Percentiles rank a stretch among this genome's conserved stretches.
These are phyloP conservation scores for Cremastinae sp. DNA, from an alignment of 2,888 invertebrate genomes.

Conservation along the genomic window DNA sequence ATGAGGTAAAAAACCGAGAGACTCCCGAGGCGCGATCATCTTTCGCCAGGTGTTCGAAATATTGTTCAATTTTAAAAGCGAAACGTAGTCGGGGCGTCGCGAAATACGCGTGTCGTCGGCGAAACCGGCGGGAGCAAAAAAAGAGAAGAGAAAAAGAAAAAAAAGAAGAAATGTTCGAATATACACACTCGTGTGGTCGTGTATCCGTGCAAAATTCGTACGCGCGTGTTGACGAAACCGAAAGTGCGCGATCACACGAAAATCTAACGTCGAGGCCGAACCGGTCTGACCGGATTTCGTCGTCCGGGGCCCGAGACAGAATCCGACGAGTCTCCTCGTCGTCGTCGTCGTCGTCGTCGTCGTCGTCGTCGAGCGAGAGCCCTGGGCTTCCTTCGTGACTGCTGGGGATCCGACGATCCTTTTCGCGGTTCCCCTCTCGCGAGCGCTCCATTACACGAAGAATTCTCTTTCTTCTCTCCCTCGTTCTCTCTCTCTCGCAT, in stretches of 20 bases:
- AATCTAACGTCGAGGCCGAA: slow-evolving; percentile 80
- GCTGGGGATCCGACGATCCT: slow-evolving; percentile 30
- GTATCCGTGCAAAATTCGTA: neutral
- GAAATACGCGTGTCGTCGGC: slow-evolving; percentile 69
- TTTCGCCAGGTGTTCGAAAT: slow-evolving; percentile 55
- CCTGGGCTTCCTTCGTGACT: slow-evolving; percentile 24
- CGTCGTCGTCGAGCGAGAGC: slow-evolving; percentile 30
- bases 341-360: slow-evolving; percentile 27
- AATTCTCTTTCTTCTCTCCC: neutral
- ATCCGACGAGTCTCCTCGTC: slow-evolving; percentile 42
- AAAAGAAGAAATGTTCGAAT: neutral
- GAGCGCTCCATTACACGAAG: slow-evolving; percentile 39
- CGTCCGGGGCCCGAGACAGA: slow-evolving; percentile 53
- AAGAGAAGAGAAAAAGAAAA: neutral
- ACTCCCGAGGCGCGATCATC: slow-evolving; percentile 32
- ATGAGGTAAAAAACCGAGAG: neutral
- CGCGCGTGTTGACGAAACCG: slow-evolving; percentile 78
- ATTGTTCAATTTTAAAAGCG: slow-evolving; percentile 15
- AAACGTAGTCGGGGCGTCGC: slow-evolving; percentile 62
- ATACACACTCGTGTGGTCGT: neutral
- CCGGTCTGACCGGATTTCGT: slow-evolving; percentile 80
- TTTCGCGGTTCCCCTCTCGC: slow-evolving; percentile 51
- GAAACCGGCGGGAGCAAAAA: neutral
- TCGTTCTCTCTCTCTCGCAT: neutral
- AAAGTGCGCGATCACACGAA: slow-evolving; percentile 81